These are phyloP conservation scores for Lepidochitona cinerea DNA, from an alignment of 2,888 invertebrate species.

Conservation along the genomic window DNA sequence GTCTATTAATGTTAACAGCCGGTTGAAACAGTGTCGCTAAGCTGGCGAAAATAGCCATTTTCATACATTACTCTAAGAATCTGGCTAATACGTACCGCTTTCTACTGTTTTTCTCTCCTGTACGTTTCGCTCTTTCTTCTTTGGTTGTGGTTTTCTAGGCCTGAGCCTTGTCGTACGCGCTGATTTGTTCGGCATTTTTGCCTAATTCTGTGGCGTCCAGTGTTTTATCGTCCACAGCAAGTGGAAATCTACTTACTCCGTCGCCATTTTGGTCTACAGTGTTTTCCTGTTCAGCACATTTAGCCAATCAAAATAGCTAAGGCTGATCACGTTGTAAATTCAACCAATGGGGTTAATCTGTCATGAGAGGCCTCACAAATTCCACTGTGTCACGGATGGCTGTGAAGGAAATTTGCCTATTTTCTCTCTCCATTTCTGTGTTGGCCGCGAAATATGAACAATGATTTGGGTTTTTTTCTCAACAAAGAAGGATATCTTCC, in stretches of 20 bases:
- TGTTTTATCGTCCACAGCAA: neutral
- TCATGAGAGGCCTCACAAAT: neutral
- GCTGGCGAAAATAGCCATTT: neutral
- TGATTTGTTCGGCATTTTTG: conserved; percentile 51
- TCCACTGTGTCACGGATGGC: neutral
- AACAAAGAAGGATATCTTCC: neutral
- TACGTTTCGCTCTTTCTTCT: neutral
- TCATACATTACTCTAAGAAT: neutral
- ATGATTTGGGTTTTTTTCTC: neutral
- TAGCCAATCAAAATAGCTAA: neutral
- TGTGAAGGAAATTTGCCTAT: neutral
- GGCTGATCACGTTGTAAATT: neutral
- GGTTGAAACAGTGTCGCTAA: neutral
- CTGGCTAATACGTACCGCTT: conserved; percentile 1
- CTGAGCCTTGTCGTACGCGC: conserved; percentile 54
- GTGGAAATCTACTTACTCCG: conserved; percentile 4
- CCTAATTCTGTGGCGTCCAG: neutral
- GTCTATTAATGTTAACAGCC: neutral
- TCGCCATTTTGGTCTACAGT: conserved; percentile 1
- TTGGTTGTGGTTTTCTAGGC: conserved; percentile 38
- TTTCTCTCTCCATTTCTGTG: neutral
- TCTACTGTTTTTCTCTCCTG: neutral
- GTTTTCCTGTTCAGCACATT: neutral
- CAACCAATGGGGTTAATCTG: neutral
- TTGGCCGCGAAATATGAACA: neutral